phyloP scores from a whole-genome alignment of 2,888 invertebrate genomes.

The Carterocephalus palaemon region DNA sequence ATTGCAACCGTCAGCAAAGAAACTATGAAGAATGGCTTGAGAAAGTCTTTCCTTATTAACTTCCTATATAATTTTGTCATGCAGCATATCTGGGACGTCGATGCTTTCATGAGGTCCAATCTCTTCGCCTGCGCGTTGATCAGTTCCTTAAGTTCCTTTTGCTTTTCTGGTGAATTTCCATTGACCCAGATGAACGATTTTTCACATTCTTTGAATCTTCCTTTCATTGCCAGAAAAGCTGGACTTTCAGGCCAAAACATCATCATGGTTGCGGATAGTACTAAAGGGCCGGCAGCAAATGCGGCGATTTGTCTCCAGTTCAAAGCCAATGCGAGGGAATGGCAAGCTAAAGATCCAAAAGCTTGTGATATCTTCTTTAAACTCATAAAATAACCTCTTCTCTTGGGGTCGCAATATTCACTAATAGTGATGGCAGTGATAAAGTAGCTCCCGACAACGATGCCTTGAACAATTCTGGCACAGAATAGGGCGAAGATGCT shows the following conservation, averaged over 20 bases:
- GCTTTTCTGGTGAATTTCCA: constrained; percentile 34
- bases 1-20: constrained; percentile 2
- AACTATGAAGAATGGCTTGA: constrained; percentile 17
- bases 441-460: constrained; percentile 36
- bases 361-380: constrained; percentile 35
- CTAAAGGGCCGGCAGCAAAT: constrained; percentile 28
- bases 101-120: constrained; percentile 3
- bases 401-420: constrained; percentile 39
- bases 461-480: constrained; percentile 41
- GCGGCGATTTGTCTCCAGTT: constrained; percentile 42
- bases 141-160: constrained; percentile 35
- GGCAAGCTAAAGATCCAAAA: constrained; percentile 38
- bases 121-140: constrained; percentile 30
- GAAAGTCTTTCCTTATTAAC: constrained; percentile 14
- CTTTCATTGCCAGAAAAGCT: constrained; percentile 40
- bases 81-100: background rate
- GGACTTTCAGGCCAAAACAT: constrained; percentile 47
- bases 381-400: constrained; percentile 42
- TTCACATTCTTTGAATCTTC: constrained; percentile 41
- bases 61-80: constrained; percentile 5
- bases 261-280: constrained; percentile 33
- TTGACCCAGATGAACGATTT: constrained; percentile 40
- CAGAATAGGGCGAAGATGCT: constrained; percentile 32
- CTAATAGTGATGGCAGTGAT: constrained; percentile 35
- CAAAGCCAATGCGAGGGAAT: constrained; percentile 35